These are phyloP conservation scores for Scytalopus superciliaris DNA, from an alignment of 2,113 vertebrate genomes.

Conservation along the genomic window DNA sequence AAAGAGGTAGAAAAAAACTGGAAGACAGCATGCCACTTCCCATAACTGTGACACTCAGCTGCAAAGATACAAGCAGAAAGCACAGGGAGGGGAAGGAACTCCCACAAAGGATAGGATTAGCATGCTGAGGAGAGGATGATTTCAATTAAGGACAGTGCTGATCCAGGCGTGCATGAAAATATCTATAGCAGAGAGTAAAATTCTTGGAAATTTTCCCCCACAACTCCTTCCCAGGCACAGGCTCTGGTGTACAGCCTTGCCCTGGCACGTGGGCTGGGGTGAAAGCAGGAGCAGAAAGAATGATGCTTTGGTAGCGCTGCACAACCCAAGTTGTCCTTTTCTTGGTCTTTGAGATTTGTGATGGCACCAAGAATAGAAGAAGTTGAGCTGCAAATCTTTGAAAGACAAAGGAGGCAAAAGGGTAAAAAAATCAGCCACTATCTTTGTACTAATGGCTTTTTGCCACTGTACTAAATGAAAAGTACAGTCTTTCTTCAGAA, in stretches of 20 bases:
- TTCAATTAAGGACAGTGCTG: neutral
- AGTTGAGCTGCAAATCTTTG: neutral
- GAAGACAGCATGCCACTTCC: neutral
- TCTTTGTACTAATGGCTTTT: neutral
- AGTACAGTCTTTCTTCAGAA: neutral
- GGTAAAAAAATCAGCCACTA: neutral
- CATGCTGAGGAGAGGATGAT: neutral
- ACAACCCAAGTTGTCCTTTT: neutral
- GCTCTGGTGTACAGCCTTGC: neutral
- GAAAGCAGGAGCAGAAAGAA: neutral
- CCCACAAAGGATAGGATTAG: neutral
- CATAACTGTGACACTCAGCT: neutral
- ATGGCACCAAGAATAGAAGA: neutral
- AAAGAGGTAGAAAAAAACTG: neutral
- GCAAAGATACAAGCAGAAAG: neutral
- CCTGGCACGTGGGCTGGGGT: accelerated
- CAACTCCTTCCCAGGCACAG: neutral
- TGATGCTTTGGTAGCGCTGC: neutral
- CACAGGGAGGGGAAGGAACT: neutral
- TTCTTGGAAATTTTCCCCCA: neutral
- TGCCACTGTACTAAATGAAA: neutral
- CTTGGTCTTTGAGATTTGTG: neutral
- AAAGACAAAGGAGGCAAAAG: neutral
- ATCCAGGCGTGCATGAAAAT: neutral
- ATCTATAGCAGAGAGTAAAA: neutral